Evolutionary conservation across 2,888 invertebrate species (phyloP).

Genomic region (Cantharis flavilabris): DNA sequence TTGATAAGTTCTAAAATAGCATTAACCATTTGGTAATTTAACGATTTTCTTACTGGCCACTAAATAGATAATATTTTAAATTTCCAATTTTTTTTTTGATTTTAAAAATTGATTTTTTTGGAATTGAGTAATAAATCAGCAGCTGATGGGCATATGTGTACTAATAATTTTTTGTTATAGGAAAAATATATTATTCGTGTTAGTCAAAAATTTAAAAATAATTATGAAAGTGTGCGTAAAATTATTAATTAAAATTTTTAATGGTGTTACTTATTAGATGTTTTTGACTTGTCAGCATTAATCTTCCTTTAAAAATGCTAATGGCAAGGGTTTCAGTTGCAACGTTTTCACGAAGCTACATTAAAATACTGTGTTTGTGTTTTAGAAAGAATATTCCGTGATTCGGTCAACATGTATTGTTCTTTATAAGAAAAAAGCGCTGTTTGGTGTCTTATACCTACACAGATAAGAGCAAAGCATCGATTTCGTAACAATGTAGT

Average conservation of each 20-base stretch:
- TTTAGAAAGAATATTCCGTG: slow-evolving; percentile 17
- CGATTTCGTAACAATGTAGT: slow-evolving; percentile 27
- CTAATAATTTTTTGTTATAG: not conserved
- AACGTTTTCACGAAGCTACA: slow-evolving; percentile 26
- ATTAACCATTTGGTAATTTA: not conserved
- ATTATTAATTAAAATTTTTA: slow-evolving; percentile 28
- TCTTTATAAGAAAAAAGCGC: slow-evolving; percentile 7
- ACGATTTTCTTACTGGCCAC: not conserved
- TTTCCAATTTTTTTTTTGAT: too few species aligned
- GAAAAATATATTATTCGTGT: not conserved
- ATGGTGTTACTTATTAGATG: slow-evolving; percentile 50
- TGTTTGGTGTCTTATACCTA: slow-evolving; percentile 1
- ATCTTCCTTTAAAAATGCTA: slow-evolving; percentile 43
- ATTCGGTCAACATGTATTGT: slow-evolving; percentile 5
- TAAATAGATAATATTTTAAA: too few species aligned
- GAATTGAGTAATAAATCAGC: too few species aligned
- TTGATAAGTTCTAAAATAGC: too few species aligned
- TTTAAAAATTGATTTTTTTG: too few species aligned
- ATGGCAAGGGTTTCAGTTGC: slow-evolving; percentile 40
- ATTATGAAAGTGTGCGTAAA: not conserved
- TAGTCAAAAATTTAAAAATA: not conserved
- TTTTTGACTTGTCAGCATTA: slow-evolving; percentile 45
- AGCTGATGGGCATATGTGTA: not conserved
- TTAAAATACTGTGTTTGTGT: slow-evolving; percentile 38
- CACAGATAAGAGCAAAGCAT: slow-evolving; percentile 8